A percentile compares a stretch with the other conserved stretches of the same genome.
Conservation (phyloP, 2,888 invertebrate species). For the Isoperla grammatica region DNA sequence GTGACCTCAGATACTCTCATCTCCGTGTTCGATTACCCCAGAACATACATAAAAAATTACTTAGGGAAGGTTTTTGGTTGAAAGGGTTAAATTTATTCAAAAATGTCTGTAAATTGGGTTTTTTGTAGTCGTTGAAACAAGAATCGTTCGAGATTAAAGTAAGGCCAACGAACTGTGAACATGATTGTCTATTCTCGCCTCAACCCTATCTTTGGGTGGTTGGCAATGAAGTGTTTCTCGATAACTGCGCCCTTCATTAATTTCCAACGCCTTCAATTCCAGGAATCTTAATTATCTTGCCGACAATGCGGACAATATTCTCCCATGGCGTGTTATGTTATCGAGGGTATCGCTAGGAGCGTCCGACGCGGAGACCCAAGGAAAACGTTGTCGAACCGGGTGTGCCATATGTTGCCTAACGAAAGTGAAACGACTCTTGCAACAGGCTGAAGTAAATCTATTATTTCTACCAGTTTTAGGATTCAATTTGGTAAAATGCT, state of each 20-base stretch:
- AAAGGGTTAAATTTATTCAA: neutral
- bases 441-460: too few species aligned
- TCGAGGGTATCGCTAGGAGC: too few species aligned
- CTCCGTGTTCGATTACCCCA: neutral
- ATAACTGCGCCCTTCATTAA: conserved; percentile 13
- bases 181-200: too few species aligned
- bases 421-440: too few species aligned
- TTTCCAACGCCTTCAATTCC: conserved; percentile 7
- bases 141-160: neutral
- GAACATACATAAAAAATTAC: neutral
- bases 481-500: too few species aligned
- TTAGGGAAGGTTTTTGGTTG: neutral
- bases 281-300: conserved; percentile 12
- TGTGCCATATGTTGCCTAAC: too few species aligned
- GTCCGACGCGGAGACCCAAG: too few species aligned
- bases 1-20: neutral
- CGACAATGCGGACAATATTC: neutral
- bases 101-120: conserved; percentile 13
- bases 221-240: conserved; percentile 8
- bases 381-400: too few species aligned
- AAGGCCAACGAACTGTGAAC: conserved; percentile 11
- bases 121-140: conserved; percentile 7
- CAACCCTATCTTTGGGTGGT: neutral
- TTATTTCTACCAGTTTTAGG: too few species aligned
- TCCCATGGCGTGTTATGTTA: too few species aligned